These are phyloP conservation scores for Lutjanus argentimaculatus DNA, from an alignment of 2,797 vertebrate genomes.

Conservation along the genomic window DNA sequence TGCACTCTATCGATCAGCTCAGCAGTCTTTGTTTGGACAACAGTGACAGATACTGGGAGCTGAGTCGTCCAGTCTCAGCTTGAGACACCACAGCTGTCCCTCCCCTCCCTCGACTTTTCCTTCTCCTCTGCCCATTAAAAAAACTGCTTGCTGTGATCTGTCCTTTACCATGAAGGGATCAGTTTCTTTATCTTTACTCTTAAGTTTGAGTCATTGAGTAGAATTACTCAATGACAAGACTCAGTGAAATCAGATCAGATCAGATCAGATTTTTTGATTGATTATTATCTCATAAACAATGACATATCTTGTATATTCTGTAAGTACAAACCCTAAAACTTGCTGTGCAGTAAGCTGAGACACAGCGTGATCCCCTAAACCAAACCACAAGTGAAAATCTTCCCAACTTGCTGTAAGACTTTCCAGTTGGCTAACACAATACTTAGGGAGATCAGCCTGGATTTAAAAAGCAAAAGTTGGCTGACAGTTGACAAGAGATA, in stretches of 20 bases:
- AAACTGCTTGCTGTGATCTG: conserved; percentile 74
- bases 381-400: conserved; percentile 58
- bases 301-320: background rate
- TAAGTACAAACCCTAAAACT: conserved; percentile 29
- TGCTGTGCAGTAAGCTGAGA: conserved; percentile 46
- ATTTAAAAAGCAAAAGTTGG: conserved; percentile 77
- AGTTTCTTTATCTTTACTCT: background rate
- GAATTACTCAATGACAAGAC: background rate
- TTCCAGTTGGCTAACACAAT: conserved; percentile 57
- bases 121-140: conserved; percentile 72
- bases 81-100: conserved; percentile 63
- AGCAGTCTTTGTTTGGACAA: conserved; percentile 74
- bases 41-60: conserved; percentile 72
- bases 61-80: conserved; percentile 64
- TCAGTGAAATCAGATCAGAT: background rate
- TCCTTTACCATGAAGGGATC: conserved; percentile 44
- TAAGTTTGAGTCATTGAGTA: no score
- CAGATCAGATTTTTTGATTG: background rate
- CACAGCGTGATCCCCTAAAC: conserved; percentile 13
- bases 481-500: conserved; percentile 75
- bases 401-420: conserved; percentile 57
- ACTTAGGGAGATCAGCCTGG: conserved; percentile 66
- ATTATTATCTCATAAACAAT: conserved; percentile 12
- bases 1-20: conserved; percentile 68
- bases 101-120: conserved; percentile 13